Evolutionary conservation across 2,888 invertebrate species (phyloP).

Genomic region (Odontocerum albicorne): DNA sequence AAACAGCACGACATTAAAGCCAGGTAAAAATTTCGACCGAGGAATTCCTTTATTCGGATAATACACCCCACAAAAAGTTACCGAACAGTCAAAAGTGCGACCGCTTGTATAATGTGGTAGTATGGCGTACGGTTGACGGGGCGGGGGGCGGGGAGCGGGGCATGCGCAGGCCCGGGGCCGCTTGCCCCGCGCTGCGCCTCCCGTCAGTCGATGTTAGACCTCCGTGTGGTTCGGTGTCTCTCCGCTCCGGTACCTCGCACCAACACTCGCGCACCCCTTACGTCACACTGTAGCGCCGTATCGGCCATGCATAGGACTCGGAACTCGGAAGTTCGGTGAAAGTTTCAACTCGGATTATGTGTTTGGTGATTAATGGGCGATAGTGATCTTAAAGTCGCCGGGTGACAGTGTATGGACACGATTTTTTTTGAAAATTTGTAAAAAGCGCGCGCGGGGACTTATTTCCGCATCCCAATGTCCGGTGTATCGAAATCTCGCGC

Average conservation of each 20-base stretch:
- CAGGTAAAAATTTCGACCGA: constrained; percentile 24
- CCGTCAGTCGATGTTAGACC: constrained; percentile 51
- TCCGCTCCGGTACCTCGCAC: constrained; percentile 5
- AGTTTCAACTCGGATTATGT: constrained; percentile 8
- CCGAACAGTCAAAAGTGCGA: constrained; percentile 30
- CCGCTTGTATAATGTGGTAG: constrained; percentile 7
- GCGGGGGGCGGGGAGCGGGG: constrained; percentile 55
- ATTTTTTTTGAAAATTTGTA: no score
- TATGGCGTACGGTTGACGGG: constrained; percentile 18
- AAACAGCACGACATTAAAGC: constrained; percentile 12
- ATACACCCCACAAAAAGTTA: constrained; percentile 27
- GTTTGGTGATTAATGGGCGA: constrained; percentile 10
- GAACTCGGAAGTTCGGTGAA: constrained; percentile 5
- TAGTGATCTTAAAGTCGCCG: neutral
- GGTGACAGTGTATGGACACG: no score
- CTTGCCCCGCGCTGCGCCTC: constrained; percentile 53
- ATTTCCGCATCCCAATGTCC: no score
- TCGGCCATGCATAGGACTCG: constrained; percentile 3
- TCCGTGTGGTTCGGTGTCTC: constrained; percentile 17
- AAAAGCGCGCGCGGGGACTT: no score
- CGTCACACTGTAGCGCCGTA: constrained; percentile 20
- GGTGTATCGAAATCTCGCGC: no score
- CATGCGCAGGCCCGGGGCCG: constrained; percentile 57
- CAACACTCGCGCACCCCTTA: constrained; percentile 27
- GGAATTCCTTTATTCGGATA: constrained; percentile 29